A percentile compares a stretch with the other conserved stretches of the same genome.
Conservation (phyloP, 2,888 invertebrate species). For the Sesia bembeciformis region DNA sequence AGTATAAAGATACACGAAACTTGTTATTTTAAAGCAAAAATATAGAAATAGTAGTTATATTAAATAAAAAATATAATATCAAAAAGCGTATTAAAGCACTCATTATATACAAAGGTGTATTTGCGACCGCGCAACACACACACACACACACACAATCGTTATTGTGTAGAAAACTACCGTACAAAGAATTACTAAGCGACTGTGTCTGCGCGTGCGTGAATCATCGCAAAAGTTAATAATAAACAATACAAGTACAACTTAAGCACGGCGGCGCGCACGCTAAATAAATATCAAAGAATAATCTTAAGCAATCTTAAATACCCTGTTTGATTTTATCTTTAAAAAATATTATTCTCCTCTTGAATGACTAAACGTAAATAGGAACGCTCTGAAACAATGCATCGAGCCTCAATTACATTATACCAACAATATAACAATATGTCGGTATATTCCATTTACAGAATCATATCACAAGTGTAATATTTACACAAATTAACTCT, state of each 20-base stretch:
- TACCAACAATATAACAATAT: too few relatives aligned
- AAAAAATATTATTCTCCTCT: constrained; percentile 23
- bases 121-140: neutral
- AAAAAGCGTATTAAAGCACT: constrained; percentile 69
- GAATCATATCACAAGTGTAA: too few relatives aligned
- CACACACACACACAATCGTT: too few relatives aligned
- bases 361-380: neutral
- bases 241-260: neutral
- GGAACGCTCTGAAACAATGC: constrained; percentile 2
- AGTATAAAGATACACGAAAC: neutral
- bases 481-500: too few relatives aligned
- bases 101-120: constrained; percentile 46
- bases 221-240: neutral
- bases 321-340: constrained; percentile 71
- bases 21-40: constrained; percentile 34
- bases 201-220: too few relatives aligned
- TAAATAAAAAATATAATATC: constrained; percentile 47
- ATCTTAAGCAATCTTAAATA: constrained; percentile 73
- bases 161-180: too few relatives aligned
- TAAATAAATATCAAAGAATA: constrained; percentile 60
- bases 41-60: constrained; percentile 32
- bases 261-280: constrained; percentile 23
- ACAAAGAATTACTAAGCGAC: too few relatives aligned
- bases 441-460: too few relatives aligned
- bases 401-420: constrained; percentile 10